Evolutionary conservation across 2,797 vertebrate species (phyloP), one percentile per base, ranked within the genome.

Genomic region (Adrianichthys oophorus): DNA sequence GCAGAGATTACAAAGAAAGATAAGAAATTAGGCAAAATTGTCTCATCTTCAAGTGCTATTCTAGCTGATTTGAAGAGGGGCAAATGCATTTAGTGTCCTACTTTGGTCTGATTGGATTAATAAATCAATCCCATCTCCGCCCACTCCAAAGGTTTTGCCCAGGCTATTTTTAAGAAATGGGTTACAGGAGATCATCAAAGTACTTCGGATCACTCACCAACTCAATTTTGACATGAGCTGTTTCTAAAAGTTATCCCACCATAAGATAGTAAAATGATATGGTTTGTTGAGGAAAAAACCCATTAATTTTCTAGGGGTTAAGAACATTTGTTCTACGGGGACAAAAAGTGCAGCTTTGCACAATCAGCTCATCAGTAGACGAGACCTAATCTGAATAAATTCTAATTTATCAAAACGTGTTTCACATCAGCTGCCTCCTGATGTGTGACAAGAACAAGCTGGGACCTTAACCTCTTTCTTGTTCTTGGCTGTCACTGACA

Each of bases 71-170:
- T 68, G 60, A 78, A 78, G 70, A 78, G 72, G 83, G 79, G 68
- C 86, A 67, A 90, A 89, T 85, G 73, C 78, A 82, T 85, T 80
- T 82, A 62, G 62, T 87, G 85, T 78, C 83, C 85, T 85, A 83
- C 83, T 80, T 84, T 52, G 69, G 67, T 69, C 79, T 91, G 89
- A 92, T 91, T 87, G 83, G 82, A 90, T 92, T 90, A 89, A 91
- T 90, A 89, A 89, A 92, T 91, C 88, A 91, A 90, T 90, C 71
- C 72, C 66, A 66, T 75, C 62, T 64, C 54, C 62, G 75, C 62
- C 74, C 69, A 40, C 71, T 81, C 69, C 68, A 85, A 85, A 82
- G 78, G 54, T 81, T 83, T 76, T 62, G 62, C 65, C 56, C 0
- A 15, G 51, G 74, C 84, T 90, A 90, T 92, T 91, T 91, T 90